These are phyloP conservation scores for Porphyrio hochstetteri DNA, from an alignment of 2,113 vertebrate species.

Conservation along the genomic window DNA sequence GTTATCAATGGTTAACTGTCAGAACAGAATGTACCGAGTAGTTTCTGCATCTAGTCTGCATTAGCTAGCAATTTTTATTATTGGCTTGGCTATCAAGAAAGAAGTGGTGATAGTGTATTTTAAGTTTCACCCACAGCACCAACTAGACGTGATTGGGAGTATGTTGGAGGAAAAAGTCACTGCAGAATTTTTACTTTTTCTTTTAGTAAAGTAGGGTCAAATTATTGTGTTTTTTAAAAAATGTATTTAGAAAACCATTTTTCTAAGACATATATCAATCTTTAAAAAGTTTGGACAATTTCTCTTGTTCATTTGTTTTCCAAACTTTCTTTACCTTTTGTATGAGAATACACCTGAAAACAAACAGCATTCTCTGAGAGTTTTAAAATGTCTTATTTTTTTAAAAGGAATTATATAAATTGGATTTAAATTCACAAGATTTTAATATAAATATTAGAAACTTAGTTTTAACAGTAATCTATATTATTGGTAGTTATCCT, in stretches of 20 bases:
- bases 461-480: background rate
- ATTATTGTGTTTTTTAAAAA: background rate
- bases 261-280: background rate
- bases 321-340: background rate
- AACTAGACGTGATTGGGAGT: background rate
- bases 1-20: background rate
- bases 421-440: background rate
- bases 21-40: background rate
- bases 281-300: background rate
- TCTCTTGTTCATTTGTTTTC: background rate
- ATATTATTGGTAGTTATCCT: background rate
- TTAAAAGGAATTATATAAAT: background rate
- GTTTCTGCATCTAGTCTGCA: accelerated
- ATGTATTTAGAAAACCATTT: background rate
- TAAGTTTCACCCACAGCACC: background rate
- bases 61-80: background rate
- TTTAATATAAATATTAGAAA: background rate
- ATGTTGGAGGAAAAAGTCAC: background rate
- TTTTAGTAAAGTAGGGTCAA: background rate
- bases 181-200: background rate
- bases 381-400: background rate
- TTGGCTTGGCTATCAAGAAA: background rate
- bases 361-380: background rate
- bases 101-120: background rate
- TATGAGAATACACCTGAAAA: background rate